Base-by-base conservation (phyloP, 2,888 invertebrate genomes). In the Sylvicola fuscatus region DNA sequence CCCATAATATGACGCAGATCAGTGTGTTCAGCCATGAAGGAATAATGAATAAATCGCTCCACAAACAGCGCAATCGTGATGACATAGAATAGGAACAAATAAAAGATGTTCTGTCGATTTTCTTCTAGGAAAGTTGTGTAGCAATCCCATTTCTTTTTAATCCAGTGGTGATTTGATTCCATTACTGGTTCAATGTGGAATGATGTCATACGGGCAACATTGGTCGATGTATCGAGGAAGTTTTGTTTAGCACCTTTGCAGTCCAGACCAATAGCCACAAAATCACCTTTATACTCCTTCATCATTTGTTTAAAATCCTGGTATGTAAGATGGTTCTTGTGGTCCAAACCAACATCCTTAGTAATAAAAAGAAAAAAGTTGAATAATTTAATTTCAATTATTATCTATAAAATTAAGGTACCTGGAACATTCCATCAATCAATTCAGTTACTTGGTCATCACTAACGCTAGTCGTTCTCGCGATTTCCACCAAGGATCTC, bases 1-100 rank as follows among this genome's bases (percentile, higher is more conserved):
- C 93, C 93, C 93, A 95, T 93, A 31, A 95, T 92, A 50, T 93
- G 89, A 2, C 93, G 66, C 44, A 95, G 60, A 56, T 95, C 93
- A 15, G 89, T 78, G 56, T 93, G 92, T 51, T 95, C 93, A 1
- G 89, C 78, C 83, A 93, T 86, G 55, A 92, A 92, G 0, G 90
- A 87, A 53, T 93, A 93, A 62, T 90, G 87, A 37, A 92, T 89
- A 51, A 93, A 95, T 51, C 93, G 65, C 54, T 93, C 92, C 7
- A 92, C 78, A 51, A 93, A 95, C n/a, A 93, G 58, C 0, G 81
- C 84, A 43, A 89, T 82, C 2, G 89, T 92, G 32, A 87, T 70
- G n/a, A 92, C 86, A 52, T 89, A 92, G 61, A 92, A 95, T 6
- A 93, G 66, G 54, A 93, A 89, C 26, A 95, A 62, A 53, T 92